These are phyloP conservation scores for Panopea generosa DNA, from an alignment of 2,888 invertebrate species.

Conservation along the genomic window DNA sequence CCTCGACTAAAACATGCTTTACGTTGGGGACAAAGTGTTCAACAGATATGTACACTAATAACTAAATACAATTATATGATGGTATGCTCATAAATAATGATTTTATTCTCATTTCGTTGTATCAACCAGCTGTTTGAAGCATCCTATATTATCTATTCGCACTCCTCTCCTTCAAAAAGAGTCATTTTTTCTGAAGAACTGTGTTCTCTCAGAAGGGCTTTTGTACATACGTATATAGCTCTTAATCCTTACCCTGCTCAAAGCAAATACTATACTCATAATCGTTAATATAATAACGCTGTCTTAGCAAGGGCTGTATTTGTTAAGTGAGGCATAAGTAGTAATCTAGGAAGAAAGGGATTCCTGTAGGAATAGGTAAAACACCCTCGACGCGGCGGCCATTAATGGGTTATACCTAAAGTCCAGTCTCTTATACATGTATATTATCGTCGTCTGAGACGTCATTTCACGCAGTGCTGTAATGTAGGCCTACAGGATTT, in stretches of 20 bases:
- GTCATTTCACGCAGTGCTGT: too few relatives aligned
- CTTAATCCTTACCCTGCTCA: background rate
- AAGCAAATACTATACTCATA: slow-evolving; percentile 6
- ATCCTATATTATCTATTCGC: slow-evolving; percentile 32
- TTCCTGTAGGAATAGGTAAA: background rate
- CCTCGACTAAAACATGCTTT: too few relatives aligned
- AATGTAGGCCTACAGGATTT: too few relatives aligned
- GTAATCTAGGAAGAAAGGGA: slow-evolving; percentile 10
- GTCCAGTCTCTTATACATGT: too few relatives aligned
- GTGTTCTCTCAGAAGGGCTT: background rate
- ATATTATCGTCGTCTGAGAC: too few relatives aligned
- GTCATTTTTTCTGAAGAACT: background rate
- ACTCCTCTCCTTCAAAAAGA: slow-evolving; percentile 40
- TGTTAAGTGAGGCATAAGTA: slow-evolving; percentile 1
- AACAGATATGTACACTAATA: too few relatives aligned
- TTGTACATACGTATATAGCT: background rate
- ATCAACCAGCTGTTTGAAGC: slow-evolving; percentile 31
- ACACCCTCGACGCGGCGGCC: too few relatives aligned
- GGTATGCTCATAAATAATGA: slow-evolving; percentile 16
- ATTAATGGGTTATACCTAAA: too few relatives aligned
- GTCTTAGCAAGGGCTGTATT: background rate
- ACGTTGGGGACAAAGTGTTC: too few relatives aligned
- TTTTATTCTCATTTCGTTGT: slow-evolving; percentile 25
- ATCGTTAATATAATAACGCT: slow-evolving; percentile 15
- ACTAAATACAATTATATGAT: too few relatives aligned